Conservation (phyloP, 2,888 invertebrate genomes). For the Deilephila elpenor region DNA sequence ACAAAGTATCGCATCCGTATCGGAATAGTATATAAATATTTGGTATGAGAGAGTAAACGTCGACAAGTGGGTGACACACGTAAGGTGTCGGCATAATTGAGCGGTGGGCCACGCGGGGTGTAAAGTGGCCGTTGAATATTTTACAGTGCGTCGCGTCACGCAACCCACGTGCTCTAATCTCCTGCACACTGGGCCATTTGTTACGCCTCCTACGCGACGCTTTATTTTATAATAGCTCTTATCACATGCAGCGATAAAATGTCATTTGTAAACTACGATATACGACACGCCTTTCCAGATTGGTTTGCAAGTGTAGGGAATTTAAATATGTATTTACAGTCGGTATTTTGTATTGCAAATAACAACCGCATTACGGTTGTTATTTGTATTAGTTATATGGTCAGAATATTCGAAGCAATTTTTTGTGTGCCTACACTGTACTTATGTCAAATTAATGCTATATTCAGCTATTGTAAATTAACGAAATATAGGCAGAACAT, state of each 20-base stretch:
- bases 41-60: not conserved
- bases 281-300: not conserved
- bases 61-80: slow-evolving; percentile 21
- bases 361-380: too few relatives aligned
- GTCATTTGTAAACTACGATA: not conserved
- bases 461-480: not conserved
- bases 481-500: not conserved
- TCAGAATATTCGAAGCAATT: not conserved
- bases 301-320: not conserved
- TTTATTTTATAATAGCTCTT: slow-evolving; percentile 37
- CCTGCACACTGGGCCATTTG: slow-evolving; percentile 22
- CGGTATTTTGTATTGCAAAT: not conserved
- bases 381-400: not conserved
- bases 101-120: slow-evolving; percentile 55
- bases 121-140: slow-evolving; percentile 79
- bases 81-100: slow-evolving; percentile 55
- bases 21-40: not conserved
- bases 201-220: slow-evolving; percentile 42
- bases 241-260: not conserved
- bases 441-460: not conserved
- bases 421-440: not conserved
- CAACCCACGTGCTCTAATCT: slow-evolving; percentile 45
- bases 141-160: slow-evolving; percentile 65
- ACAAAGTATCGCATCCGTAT: not conserved
- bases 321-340: not conserved